Evolutionary conservation across 35 echinoderm and acorn worm genomes (phyloP), one percentile per base, ranked within the genome.

Genomic region (Stichopus chloronotus): DNA sequence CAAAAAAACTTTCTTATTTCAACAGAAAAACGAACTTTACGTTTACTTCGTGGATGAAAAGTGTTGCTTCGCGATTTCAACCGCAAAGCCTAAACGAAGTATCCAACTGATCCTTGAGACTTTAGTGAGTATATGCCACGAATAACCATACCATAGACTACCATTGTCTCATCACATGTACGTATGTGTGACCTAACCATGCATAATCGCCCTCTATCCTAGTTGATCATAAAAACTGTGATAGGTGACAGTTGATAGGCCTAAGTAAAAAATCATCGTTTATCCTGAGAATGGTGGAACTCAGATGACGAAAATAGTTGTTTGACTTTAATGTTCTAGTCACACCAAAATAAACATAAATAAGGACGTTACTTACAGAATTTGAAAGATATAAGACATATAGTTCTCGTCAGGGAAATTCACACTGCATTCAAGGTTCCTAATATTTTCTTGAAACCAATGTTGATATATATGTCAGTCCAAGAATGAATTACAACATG

Each of bases 21-120:
- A 17, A 19, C 10, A 83, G 9, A 13, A 55, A 55, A 83, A 20
- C 7, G 55, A 17, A 4, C 6, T 56, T 53, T 83, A 83, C 55
- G 53, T 83, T 43, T 83, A 83, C 13, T 83, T 83, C n/a, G 55
- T 55, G 14, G 80, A 83, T 83, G 80, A 83, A 12, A 52, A 20
- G 12, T 56, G 80, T 20, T 55, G 52, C 53, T 53, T 55, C 9
- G 52, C 80, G 3, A 19, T 83, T 17, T 8, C 80, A 24, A 11
- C 9, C 7, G 55, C n/a, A 83, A 56, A 52, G 55, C 80, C 80
- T 5, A 52, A 83, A 52, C 13, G 55, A 56, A 83, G 80, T 12
- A 55, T 83, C 53, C 52, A 83, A 83, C 17, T 83, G 25, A 13
- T 55, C n/a, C 80, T 83, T 56, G 80, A 83, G 55, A 83, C 12